phyloP scores from a whole-genome alignment of 2,797 vertebrate species.

The Streptopelia turtur region DNA sequence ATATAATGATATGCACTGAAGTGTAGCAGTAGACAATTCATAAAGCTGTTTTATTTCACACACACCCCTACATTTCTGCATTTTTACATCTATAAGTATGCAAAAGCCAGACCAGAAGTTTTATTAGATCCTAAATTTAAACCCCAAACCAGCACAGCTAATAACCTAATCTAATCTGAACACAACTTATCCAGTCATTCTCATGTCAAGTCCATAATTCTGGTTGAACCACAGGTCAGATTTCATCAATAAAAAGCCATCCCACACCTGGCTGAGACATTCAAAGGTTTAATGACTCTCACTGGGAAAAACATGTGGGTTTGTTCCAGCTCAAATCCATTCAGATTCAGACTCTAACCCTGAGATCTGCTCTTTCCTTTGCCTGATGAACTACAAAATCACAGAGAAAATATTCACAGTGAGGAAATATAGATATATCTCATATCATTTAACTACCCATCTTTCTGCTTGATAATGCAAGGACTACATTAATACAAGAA shows the following conservation, averaged over 20 bases:
- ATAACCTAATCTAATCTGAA: neutral
- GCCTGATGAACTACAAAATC: neutral
- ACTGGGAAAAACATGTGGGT: neutral
- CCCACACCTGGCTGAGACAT: neutral
- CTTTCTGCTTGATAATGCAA: neutral
- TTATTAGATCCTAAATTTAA: neutral
- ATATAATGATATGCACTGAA: neutral
- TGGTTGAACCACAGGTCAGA: neutral
- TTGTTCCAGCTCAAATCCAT: neutral
- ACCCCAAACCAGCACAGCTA: neutral
- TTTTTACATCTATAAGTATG: neutral
- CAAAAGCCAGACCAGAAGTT: neutral
- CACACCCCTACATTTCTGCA: too few species aligned
- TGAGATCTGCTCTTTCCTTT: neutral
- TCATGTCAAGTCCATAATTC: neutral
- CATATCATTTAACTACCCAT: neutral
- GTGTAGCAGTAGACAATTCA: neutral
- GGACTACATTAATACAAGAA: neutral
- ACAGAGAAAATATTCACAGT: neutral
- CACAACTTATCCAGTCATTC: neutral
- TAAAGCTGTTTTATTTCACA: neutral
- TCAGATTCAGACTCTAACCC: neutral
- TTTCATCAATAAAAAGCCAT: neutral
- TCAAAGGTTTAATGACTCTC: neutral
- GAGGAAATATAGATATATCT: neutral